These are phyloP conservation scores for Eristalis intricaria DNA, from an alignment of 2,888 invertebrate genomes.

Conservation along the genomic window DNA sequence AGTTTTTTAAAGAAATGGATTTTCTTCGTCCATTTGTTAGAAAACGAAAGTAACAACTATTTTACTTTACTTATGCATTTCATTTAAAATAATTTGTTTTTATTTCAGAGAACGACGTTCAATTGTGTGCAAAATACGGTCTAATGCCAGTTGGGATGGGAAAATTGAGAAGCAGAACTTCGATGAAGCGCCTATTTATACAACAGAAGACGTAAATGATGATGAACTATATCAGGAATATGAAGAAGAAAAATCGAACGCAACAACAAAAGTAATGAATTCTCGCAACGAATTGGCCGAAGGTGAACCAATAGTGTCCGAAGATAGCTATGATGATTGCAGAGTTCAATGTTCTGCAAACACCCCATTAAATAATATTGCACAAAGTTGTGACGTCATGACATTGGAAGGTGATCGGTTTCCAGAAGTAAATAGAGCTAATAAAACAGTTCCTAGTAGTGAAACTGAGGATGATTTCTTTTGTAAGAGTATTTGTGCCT, in stretches of 20 bases:
- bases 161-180: conserved; percentile 64
- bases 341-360: conserved; percentile 14
- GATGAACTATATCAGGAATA: conserved; percentile 45
- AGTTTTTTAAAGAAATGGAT: conserved; percentile 79
- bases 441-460: background rate
- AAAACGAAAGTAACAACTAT: conserved; percentile 73
- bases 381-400: conserved; percentile 1
- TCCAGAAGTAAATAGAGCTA: background rate
- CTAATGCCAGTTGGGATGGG: conserved; percentile 53
- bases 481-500: conserved; percentile 78
- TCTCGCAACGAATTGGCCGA: conserved; percentile 11
- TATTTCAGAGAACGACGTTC: conserved; percentile 75
- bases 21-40: conserved; percentile 78
- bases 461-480: conserved; percentile 79
- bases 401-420: background rate
- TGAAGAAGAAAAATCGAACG: conserved; percentile 26
- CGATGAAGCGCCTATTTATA: background rate
- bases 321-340: conserved; percentile 35
- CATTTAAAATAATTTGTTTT: background rate
- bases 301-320: conserved; percentile 22
- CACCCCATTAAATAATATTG: background rate
- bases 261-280: conserved; percentile 25
- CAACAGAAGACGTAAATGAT: conserved; percentile 24
- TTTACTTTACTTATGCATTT: background rate
- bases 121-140: conserved; percentile 68